Evolutionary conservation across 2,113 vertebrate species (phyloP).

Genomic region (Neogale vison): DNA sequence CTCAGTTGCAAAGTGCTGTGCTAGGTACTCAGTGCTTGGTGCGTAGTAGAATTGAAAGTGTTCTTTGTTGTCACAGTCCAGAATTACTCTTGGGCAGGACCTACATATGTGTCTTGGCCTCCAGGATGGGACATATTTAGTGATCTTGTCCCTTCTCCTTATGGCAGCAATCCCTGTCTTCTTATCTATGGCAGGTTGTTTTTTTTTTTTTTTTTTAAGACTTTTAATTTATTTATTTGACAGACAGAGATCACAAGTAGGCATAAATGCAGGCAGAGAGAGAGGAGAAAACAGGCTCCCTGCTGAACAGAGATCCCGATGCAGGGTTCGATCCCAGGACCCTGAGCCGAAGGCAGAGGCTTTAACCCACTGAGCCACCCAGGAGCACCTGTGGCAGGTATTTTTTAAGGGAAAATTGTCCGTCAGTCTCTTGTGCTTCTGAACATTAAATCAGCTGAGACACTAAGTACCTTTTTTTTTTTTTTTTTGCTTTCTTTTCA

Average conservation of each 20-base stretch:
- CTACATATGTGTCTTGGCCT: background rate
- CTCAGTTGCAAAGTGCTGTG: background rate
- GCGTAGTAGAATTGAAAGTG: fast-evolving
- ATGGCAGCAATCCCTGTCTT: background rate
- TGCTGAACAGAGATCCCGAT: too few relatives aligned
- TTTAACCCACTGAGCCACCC: too few relatives aligned
- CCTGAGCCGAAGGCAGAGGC: too few relatives aligned
- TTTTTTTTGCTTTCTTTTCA: background rate
- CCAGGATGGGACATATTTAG: background rate
- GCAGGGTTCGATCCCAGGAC: too few relatives aligned
- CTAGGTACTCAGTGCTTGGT: too few relatives aligned
- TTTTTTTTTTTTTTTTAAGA: background rate
- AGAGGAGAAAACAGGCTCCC: too few relatives aligned
- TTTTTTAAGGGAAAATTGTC: background rate
- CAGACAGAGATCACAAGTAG: too few relatives aligned
- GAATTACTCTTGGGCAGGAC: background rate
- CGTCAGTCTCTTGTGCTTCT: background rate
- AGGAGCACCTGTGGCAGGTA: background rate
- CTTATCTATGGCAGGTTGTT: background rate
- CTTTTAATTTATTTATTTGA: too few relatives aligned
- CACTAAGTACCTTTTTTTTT: background rate
- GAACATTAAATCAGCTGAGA: background rate
- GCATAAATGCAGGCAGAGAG: too few relatives aligned
- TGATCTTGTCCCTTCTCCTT: background rate
- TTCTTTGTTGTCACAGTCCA: background rate